Evolutionary conservation across 2,113 vertebrate genomes (phyloP), one percentile per base, ranked within the genome.

Genomic region (Grammomys surdaster): DNA sequence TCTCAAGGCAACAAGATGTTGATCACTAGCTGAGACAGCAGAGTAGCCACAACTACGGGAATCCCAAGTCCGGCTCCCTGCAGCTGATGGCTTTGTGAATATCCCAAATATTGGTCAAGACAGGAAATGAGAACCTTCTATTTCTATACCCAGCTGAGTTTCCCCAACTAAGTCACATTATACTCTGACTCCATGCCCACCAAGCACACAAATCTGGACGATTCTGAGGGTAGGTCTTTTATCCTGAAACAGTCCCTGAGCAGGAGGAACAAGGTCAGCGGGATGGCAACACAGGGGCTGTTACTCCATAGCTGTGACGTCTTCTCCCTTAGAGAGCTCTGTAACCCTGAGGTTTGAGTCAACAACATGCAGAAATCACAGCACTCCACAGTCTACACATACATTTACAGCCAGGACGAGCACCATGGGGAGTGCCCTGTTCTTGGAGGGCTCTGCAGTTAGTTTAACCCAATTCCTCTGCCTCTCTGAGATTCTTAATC

Each of bases 341-440:
- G 33, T 12, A 90, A 1, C 48, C 8, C 60, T 8, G 76, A 54
- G 82, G 5, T n/a, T 1, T 1, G 58, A 58, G 48, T 58, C 28
- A 0, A 0, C 0, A 4, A 5, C 22, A 5, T 1, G 0, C 0
- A 9, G 65, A 10, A 75, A 33, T 33, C 82, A 28, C 54, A 2
- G 31, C 60, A 1, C 48, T 19, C 63, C n/a, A 8, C 54, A 7
- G 33, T 73, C 22, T 36, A 56, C 43, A 12, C 0, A 2, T 0
- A 26, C 1, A 0, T 33, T 56, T 33, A 31, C 11, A 2, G 43
- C 40, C 40, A 58, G 48, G 84, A 85, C 14, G 5, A 20, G 13
- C 1, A 20, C 36, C n/a, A 7, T 0, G 2, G 58, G 33, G 0
- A 11, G 22, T 22, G 3, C 46, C 26, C 43, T 2, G 3, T 13